Evolutionary conservation across 2,113 vertebrate species (phyloP).

Genomic region (Guaruba guarouba): DNA sequence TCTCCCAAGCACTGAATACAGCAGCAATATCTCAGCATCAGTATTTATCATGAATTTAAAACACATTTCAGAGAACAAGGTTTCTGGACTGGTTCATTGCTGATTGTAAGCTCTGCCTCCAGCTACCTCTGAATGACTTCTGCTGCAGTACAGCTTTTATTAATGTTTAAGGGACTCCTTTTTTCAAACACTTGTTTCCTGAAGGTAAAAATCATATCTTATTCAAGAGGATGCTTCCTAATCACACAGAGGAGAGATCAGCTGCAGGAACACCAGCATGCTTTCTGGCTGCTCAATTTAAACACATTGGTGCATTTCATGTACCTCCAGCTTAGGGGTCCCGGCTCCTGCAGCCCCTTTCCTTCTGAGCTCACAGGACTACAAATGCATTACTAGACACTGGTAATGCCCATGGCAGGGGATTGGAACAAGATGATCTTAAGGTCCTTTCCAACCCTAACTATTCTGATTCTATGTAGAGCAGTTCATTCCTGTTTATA

Average conservation of each 20-base stretch:
- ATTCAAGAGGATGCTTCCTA: neutral
- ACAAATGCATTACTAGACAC: neutral
- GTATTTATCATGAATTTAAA: neutral
- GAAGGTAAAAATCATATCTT: neutral
- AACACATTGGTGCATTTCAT: neutral
- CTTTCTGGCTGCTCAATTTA: neutral
- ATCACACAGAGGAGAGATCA: fast-evolving
- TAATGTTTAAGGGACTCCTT: neutral
- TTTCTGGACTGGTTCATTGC: neutral
- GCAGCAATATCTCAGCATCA: neutral
- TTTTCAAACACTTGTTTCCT: neutral
- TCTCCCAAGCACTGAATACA: neutral
- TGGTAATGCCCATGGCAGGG: too few species aligned
- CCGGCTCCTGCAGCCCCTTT: neutral
- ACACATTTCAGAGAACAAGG: neutral
- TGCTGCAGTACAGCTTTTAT: neutral
- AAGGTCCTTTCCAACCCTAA: too few species aligned
- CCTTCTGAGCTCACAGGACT: neutral
- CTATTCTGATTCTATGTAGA: too few species aligned
- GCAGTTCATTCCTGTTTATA: neutral
- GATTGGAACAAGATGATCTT: too few species aligned
- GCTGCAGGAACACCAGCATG: fast-evolving
- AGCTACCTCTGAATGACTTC: neutral
- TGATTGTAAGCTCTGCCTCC: neutral
- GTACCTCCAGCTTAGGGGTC: fast-evolving